These are phyloP conservation scores for Amblyraja radiata DNA, from an alignment of 2,797 vertebrate species.

Conservation along the genomic window DNA sequence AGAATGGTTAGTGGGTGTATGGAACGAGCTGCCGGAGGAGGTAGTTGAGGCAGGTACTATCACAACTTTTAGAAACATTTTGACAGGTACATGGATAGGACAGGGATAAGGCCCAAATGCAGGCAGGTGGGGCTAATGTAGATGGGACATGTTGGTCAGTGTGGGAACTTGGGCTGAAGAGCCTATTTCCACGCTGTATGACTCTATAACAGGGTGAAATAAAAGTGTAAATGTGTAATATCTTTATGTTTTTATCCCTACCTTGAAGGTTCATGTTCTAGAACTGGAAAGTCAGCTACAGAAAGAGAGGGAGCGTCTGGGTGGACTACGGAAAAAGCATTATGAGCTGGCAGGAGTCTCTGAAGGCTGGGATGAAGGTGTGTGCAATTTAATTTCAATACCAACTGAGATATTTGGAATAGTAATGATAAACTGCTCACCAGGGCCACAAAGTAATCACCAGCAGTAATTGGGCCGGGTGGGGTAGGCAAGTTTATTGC, in stretches of 20 bases:
- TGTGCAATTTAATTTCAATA: conserved; percentile 24
- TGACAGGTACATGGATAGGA: too few species aligned
- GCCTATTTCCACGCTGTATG: too few species aligned
- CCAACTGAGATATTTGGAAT: not conserved
- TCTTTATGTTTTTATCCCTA: not conserved
- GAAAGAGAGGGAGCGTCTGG: conserved; percentile 86
- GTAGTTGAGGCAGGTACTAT: too few species aligned
- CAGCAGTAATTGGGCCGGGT: not conserved
- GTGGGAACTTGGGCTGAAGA: too few species aligned
- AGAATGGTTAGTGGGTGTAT: too few species aligned
- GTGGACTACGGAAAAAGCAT: conserved; percentile 92
- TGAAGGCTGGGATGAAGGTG: conserved; percentile 83
- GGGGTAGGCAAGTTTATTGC: not conserved
- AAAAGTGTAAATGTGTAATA: not conserved
- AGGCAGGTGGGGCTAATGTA: too few species aligned
- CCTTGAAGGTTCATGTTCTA: conserved; percentile 79
- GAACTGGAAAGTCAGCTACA: conserved; percentile 88
- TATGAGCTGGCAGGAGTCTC: conserved; percentile 87
- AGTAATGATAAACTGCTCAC: not conserved
- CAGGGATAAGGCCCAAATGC: too few species aligned
- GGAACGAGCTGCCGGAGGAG: too few species aligned
- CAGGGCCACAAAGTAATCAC: not conserved
- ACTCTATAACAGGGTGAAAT: not conserved
- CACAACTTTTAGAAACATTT: too few species aligned
- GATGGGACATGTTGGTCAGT: too few species aligned